Conservation (phyloP, 2,113 vertebrate genomes). For the Ovis canadensis region DNA sequence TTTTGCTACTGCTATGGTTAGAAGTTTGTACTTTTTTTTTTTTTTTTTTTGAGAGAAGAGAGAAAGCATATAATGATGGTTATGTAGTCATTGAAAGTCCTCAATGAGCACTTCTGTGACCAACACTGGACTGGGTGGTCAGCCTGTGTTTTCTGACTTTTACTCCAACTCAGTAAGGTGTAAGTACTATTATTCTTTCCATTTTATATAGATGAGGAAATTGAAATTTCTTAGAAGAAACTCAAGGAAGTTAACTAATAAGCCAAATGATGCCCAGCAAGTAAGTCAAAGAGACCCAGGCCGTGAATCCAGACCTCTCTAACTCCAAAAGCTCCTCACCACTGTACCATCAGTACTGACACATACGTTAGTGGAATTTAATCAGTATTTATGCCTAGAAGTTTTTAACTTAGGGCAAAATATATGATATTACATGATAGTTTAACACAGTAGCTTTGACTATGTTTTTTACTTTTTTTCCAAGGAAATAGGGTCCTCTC, state of each 20-base stretch:
- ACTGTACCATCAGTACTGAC: not conserved
- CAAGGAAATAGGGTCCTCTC: no score
- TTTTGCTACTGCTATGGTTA: not conserved
- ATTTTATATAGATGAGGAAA: not conserved
- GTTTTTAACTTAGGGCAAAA: not conserved
- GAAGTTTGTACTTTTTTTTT: not conserved
- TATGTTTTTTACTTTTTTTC: not conserved
- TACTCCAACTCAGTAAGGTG: not conserved
- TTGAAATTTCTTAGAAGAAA: slow-evolving; percentile 10
- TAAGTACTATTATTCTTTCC: not conserved
- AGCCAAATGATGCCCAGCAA: not conserved
- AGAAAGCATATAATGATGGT: not conserved
- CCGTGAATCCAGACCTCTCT: not conserved
- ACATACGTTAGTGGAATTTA: not conserved
- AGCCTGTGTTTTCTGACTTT: not conserved
- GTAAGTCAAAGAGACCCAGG: not conserved
- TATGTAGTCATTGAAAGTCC: not conserved
- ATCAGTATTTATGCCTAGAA: no score
- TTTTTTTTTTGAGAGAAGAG: not conserved
- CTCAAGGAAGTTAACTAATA: not conserved
- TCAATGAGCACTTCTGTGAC: not conserved
- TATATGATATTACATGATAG: not conserved
- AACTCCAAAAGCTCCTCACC: not conserved
- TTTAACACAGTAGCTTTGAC: not conserved
- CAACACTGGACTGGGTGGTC: not conserved